Percentiles rank a stretch among this genome's conserved stretches.
These are phyloP conservation scores for Heterotilapia buettikoferi DNA, from an alignment of 2,113 vertebrate genomes.

Conservation along the genomic window DNA sequence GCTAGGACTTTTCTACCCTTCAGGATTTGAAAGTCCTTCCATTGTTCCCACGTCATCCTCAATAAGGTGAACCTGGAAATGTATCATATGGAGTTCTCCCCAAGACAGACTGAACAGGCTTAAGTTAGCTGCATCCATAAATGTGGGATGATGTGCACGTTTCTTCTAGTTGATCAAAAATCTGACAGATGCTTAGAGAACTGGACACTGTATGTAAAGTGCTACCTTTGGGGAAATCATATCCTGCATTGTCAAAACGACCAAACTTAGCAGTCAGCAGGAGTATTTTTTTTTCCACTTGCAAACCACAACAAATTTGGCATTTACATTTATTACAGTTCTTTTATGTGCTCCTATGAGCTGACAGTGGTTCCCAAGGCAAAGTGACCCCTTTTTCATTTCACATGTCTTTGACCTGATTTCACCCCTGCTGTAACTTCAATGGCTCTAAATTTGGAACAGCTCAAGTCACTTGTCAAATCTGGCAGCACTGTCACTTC, in stretches of 20 bases:
- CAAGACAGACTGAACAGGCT: neutral
- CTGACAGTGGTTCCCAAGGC: conserved; percentile 14
- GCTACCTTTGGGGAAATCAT: neutral
- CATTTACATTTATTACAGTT: conserved; percentile 12
- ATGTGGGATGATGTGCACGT: neutral
- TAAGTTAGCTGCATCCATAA: neutral
- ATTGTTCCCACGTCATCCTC: neutral
- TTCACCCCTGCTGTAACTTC: conserved; percentile 34
- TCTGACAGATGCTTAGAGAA: neutral
- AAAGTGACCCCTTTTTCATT: conserved; percentile 26
- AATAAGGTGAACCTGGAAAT: neutral
- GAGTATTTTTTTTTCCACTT: neutral
- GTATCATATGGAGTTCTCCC: neutral
- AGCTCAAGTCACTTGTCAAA: conserved; percentile 51
- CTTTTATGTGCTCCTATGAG: neutral
- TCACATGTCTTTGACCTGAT: conserved; percentile 30
- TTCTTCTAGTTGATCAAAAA: neutral
- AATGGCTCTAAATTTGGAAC: conserved; percentile 61
- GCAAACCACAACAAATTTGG: neutral
- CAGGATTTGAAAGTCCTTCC: neutral
- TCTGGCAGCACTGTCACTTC: conserved; percentile 50
- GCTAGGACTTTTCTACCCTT: neutral
- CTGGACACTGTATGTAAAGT: neutral
- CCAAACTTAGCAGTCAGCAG: neutral
- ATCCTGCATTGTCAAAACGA: neutral